Percentiles rank a stretch among this genome's conserved stretches.
Conservation (phyloP, 2,797 vertebrate genomes). For the Sebastolobus alascanus region DNA sequence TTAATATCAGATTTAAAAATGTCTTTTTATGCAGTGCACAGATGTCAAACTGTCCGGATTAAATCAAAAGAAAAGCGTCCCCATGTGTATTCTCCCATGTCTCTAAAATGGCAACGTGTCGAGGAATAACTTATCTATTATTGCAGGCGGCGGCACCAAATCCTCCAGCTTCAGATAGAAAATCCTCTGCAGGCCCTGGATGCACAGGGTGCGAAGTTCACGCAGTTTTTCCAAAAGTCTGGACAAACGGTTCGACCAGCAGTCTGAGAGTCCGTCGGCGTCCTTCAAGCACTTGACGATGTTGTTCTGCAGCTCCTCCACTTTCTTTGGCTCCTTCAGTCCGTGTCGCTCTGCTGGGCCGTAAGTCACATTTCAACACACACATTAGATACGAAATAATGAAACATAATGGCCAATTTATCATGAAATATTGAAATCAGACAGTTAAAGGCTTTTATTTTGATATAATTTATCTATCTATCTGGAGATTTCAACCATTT, state of each 20-base stretch:
- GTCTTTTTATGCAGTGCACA: constrained; percentile 6
- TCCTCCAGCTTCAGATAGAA: constrained; percentile 99
- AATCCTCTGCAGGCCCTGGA: constrained; percentile 98
- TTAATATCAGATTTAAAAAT: not conserved
- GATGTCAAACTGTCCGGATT: constrained; percentile 10
- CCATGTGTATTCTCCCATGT: not conserved
- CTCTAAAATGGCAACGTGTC: constrained; percentile 97
- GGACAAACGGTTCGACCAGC: constrained; percentile 91
- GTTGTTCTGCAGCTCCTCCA: constrained; percentile 95
- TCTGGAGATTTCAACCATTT: no score
- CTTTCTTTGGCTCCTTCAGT: constrained; percentile 93
- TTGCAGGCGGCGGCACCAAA: constrained; percentile 95
- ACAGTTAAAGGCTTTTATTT: not conserved
- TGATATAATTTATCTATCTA: not conserved
- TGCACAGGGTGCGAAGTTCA: constrained; percentile 96
- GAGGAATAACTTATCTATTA: constrained; percentile 98
- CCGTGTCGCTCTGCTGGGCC: constrained; percentile 91
- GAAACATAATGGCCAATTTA: not conserved
- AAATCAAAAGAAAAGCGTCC: constrained; percentile 15
- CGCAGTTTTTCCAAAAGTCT: constrained; percentile 96
- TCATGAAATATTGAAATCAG: not conserved
- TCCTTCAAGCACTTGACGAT: constrained; percentile 95
- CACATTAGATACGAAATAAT: not conserved
- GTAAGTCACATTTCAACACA: not conserved
- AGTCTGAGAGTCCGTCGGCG: constrained; percentile 85